Evolutionary conservation across 2,113 vertebrate species (phyloP).

Genomic region (Carlito syrichta): DNA sequence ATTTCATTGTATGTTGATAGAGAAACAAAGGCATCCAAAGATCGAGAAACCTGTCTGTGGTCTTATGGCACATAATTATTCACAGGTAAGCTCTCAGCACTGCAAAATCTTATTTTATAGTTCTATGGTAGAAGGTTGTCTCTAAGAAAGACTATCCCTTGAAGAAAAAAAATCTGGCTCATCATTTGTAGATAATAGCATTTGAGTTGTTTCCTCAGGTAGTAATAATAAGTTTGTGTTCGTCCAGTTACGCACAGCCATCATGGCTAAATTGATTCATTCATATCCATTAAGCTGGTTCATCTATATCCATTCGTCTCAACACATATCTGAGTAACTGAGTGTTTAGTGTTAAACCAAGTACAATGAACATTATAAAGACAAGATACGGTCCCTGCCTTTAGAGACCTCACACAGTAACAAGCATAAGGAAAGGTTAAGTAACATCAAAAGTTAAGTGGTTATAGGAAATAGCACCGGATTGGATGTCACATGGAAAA

Average conservation of each 20-base stretch:
- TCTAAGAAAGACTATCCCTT: neutral
- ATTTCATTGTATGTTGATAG: neutral
- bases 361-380: neutral
- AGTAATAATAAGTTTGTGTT: neutral
- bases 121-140: neutral
- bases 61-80: neutral
- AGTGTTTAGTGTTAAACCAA: slow-evolving; percentile 2
- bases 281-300: no score
- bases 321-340: neutral
- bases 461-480: neutral
- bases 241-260: neutral
- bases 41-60: neutral
- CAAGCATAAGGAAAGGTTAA: slow-evolving; percentile 14
- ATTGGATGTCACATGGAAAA: neutral
- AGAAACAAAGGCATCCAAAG: neutral
- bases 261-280: neutral
- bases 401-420: neutral
- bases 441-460: neutral
- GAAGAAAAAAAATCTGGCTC: neutral
- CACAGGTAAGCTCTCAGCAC: neutral
- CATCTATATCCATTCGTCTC: neutral
- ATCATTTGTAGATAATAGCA: neutral
- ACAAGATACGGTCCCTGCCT: neutral
- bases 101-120: neutral
- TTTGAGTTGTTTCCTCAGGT: neutral